Base-by-base conservation (phyloP, 2,888 invertebrate genomes). In the Mesorhabditis sp. region DNA sequence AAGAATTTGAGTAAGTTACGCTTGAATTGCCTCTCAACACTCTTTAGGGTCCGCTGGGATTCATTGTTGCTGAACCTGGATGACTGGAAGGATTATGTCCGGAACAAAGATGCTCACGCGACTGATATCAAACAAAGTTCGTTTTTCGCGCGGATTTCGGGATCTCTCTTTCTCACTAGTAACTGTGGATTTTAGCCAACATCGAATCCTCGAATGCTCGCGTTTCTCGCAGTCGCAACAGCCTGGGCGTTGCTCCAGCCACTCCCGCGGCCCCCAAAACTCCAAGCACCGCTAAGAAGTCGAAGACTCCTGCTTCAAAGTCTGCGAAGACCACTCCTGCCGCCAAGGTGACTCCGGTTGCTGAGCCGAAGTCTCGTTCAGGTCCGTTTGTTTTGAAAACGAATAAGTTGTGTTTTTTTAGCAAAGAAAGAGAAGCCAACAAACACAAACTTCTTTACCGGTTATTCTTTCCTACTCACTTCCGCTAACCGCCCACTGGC, bases 391-490 rank as follows among this genome's bases (percentile, higher is more conserved):
- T 50, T 50, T 50, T 50, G 13, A 50, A 6, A 13, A 50, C 13
- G 6, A 50, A 10, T 13, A 50, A 50, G 13, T 50, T 50, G 50
- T 50, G 13, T 50, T 10, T 50, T 13, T 50, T 50, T 50, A 50
- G 50, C 6, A 50, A 13, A 6, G 50, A 50, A 50, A 13, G 50
- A 50, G 50, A 50, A 50, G 13, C 6, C 50, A 6, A 13, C 7
- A 6, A 50, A 50, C 50, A 10, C 50, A 6, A 50, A 41, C 13
- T 13, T 64, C 28, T 13, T 64, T 13, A 70, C 63, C 4, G 77
- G 74, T 13, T 74, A 76, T 69, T 67, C 74, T 5, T 85, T 85
- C 72, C 80, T 85, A 28, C 71, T 85, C 45, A 85, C 85, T 4
- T 83, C 84, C 0, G 84, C 85, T 2, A 83, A 76, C 66, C 76